These are phyloP conservation scores for Anguilla anguilla DNA, from an alignment of 2,797 vertebrate genomes.

Conservation along the genomic window DNA sequence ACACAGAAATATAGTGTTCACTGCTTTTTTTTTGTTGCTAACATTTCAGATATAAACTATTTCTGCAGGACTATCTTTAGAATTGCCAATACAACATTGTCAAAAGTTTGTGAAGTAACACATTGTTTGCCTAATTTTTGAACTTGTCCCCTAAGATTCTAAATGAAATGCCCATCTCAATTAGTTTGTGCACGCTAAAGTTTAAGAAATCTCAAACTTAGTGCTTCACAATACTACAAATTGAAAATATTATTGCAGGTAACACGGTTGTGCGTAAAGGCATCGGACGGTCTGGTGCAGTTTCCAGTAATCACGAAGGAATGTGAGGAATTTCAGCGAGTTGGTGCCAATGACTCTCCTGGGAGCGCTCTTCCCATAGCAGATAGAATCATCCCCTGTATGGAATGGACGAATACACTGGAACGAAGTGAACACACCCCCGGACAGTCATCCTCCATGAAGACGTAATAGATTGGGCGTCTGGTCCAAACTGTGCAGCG, in stretches of 20 bases:
- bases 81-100: background rate
- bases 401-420: slow-evolving; percentile 2
- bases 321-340: slow-evolving; percentile 39
- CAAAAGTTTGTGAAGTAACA: background rate
- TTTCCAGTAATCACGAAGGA: slow-evolving; percentile 31
- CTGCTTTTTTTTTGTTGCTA: background rate
- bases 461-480: background rate
- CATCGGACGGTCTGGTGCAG: slow-evolving; percentile 21
- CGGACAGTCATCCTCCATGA: slow-evolving; percentile 31
- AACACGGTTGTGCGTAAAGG: slow-evolving; percentile 34
- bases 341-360: slow-evolving; percentile 42
- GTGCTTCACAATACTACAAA: background rate
- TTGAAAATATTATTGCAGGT: background rate
- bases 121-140: background rate
- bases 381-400: slow-evolving; percentile 30
- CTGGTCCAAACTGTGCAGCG: slow-evolving; percentile 9
- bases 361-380: slow-evolving; percentile 40
- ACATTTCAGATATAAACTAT: background rate
- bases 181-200: background rate
- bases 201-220: background rate
- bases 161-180: background rate
- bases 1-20: background rate
- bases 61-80: background rate
- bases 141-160: background rate
- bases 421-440: slow-evolving; percentile 48